Percentiles rank a stretch among this genome's conserved stretches.
Evolutionary conservation across 2,797 vertebrate genomes (phyloP).

Genomic region (Dromococcyx pavoninus): DNA sequence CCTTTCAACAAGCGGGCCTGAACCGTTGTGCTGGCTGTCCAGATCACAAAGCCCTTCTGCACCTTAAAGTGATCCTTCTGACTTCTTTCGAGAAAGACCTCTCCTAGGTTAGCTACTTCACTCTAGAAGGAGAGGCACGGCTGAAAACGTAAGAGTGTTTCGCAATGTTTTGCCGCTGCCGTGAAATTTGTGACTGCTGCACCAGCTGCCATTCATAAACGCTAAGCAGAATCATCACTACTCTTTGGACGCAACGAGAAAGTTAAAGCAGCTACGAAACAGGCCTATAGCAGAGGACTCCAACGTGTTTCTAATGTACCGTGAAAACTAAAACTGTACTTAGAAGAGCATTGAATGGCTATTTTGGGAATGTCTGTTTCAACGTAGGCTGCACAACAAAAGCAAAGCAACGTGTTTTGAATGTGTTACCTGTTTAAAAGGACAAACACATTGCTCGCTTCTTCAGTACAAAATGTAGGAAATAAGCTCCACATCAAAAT

Average conservation of each 20-base stretch:
- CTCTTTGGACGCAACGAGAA: background rate
- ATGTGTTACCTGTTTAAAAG: background rate
- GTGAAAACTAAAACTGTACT: background rate
- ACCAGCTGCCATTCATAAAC: background rate
- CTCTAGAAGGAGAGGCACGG: background rate
- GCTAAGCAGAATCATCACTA: background rate
- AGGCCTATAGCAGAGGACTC: background rate
- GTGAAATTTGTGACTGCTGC: background rate
- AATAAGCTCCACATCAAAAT: background rate
- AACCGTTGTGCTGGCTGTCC: accelerated
- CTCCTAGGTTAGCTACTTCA: background rate
- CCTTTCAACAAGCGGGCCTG: background rate
- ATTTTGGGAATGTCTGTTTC: background rate
- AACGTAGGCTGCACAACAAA: background rate
- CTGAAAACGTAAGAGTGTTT: background rate
- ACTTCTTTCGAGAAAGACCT: background rate
- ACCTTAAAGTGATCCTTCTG: background rate
- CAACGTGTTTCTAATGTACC: background rate
- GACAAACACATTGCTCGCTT: background rate
- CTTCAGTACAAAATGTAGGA: background rate
- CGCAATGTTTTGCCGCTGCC: accelerated
- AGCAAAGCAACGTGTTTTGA: background rate
- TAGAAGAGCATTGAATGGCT: background rate
- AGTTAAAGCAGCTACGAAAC: background rate
- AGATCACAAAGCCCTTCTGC: background rate